Conservation (phyloP, 2,113 vertebrate species). For the Amazona vittata region DNA sequence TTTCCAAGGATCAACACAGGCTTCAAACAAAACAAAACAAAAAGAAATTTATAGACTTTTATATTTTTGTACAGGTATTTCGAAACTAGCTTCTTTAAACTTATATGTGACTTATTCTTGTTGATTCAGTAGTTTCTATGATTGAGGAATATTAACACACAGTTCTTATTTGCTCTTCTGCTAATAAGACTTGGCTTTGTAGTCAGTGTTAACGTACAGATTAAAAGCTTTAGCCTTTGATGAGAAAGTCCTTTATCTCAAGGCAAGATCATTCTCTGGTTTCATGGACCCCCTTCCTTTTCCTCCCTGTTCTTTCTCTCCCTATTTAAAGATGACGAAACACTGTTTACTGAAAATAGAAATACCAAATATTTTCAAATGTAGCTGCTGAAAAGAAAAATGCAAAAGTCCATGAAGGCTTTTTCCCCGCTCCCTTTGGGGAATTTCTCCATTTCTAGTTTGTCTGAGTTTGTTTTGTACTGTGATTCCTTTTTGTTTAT, state of each 20-base stretch:
- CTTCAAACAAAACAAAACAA: constrained; percentile 71
- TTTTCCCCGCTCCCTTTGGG: constrained; percentile 54
- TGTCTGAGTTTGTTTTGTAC: constrained; percentile 52
- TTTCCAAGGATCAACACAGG: constrained; percentile 88
- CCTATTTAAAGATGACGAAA: constrained; percentile 73
- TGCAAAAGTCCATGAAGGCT: constrained; percentile 67
- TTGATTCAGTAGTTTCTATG: constrained; percentile 80
- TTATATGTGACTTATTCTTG: constrained; percentile 81
- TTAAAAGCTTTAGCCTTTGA: constrained; percentile 81
- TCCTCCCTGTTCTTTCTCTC: constrained; percentile 60
- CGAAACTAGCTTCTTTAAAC: constrained; percentile 83
- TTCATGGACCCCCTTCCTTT: constrained; percentile 68
- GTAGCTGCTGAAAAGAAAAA: constrained; percentile 69
- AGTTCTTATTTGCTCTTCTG: constrained; percentile 83
- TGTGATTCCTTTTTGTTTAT: constrained; percentile 65
- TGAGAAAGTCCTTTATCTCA: constrained; percentile 76
- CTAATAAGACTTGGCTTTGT: constrained; percentile 78
- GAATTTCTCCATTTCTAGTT: constrained; percentile 56
- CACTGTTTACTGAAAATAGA: constrained; percentile 75
- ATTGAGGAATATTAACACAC: constrained; percentile 76
- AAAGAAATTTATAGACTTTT: constrained; percentile 82
- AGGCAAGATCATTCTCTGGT: constrained; percentile 79
- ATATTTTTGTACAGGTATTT: constrained; percentile 91
- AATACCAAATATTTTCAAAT: constrained; percentile 77
- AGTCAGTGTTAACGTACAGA: constrained; percentile 78